A percentile compares a stretch with the other conserved stretches of the same genome.
Evolutionary conservation across 2,113 vertebrate genomes (phyloP).

Genomic region (Antechinus flavipes): DNA sequence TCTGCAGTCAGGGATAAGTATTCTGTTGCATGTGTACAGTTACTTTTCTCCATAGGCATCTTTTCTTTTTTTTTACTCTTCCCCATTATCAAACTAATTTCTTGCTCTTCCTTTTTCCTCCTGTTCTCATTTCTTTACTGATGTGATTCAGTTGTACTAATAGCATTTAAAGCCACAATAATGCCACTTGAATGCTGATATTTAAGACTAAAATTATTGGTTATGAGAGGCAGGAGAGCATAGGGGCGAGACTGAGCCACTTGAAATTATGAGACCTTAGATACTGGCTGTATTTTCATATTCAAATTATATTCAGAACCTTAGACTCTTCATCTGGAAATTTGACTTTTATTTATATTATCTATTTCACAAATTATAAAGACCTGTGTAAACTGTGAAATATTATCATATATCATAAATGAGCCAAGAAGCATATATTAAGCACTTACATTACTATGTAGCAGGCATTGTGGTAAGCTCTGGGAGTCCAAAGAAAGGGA

Average conservation of each 20-base stretch:
- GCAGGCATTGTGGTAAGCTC: background rate
- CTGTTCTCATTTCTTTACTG: background rate
- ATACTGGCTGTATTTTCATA: background rate
- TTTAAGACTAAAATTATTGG: slow-evolving; percentile 21
- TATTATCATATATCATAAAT: background rate
- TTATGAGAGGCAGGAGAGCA: background rate
- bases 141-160: background rate
- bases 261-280: background rate
- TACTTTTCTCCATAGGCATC: background rate
- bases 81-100: background rate
- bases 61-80: background rate
- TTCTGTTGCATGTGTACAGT: background rate
- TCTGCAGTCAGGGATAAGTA: background rate
- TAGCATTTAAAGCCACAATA: background rate
- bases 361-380: background rate
- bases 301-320: background rate
- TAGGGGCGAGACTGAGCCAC: background rate
- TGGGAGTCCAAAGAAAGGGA: background rate
- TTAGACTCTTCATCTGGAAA: background rate
- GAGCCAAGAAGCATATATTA: background rate
- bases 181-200: background rate
- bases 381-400: background rate
- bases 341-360: background rate
- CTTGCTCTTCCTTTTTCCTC: slow-evolving; percentile 23
- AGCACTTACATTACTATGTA: background rate